Evolutionary conservation across 2,797 vertebrate genomes (phyloP).

Genomic region (Taenioides sp.): DNA sequence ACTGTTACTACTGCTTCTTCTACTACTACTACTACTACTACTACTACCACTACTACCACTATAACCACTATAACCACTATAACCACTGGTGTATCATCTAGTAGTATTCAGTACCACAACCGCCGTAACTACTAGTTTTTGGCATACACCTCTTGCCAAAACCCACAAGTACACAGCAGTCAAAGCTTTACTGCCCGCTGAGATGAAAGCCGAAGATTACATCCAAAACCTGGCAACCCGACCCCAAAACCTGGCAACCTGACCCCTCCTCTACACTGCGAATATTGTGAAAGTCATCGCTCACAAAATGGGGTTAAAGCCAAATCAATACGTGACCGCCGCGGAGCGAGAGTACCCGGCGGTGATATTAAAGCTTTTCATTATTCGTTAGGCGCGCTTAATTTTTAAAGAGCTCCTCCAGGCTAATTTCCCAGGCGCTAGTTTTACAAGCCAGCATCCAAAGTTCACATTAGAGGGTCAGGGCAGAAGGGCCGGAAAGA

Average conservation of each 20-base stretch:
- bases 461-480: slow-evolving; percentile 10
- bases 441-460: slow-evolving; percentile 4
- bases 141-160: background rate
- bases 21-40: background rate
- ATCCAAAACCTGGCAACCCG: slow-evolving; percentile 13
- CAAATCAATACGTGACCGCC: background rate
- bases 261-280: background rate
- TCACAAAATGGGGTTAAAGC: slow-evolving; percentile 30
- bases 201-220: background rate
- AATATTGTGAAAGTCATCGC: slow-evolving; percentile 10
- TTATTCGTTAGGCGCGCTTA: slow-evolving; percentile 26
- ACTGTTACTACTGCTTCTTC: background rate
- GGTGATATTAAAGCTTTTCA: slow-evolving; percentile 32
- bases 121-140: background rate
- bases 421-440: slow-evolving; percentile 22
- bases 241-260: slow-evolving; percentile 14
- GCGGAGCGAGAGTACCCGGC: slow-evolving; percentile 4
- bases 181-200: slow-evolving; percentile 9
- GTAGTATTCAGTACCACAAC: background rate
- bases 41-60: background rate
- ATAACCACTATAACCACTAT: background rate
- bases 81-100: background rate
- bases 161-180: slow-evolving; percentile 11
- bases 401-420: slow-evolving; percentile 32
- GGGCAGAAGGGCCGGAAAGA: background rate